Conservation (phyloP, 2,797 vertebrate genomes). For the Ceryle rudis region DNA sequence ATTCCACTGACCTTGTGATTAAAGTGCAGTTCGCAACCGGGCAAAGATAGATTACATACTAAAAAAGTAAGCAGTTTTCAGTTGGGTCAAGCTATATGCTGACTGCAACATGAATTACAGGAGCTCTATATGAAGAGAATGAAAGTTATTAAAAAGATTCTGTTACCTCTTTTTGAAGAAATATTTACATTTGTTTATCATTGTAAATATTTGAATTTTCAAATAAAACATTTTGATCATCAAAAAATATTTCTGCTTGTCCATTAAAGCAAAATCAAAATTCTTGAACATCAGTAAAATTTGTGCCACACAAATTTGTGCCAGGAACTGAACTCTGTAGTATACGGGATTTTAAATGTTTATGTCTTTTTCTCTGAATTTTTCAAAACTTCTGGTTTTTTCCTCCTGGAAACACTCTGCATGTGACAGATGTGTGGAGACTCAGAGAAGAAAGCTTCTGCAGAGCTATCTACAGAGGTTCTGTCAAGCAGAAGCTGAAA, state of each 20-base stretch:
- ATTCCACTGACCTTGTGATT: background rate
- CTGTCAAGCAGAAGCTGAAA: background rate
- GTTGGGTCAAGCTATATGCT: background rate
- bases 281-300: background rate
- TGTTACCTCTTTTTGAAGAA: background rate
- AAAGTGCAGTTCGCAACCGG: background rate
- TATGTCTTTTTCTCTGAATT: background rate
- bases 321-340: background rate
- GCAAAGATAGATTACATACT: background rate
- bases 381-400: background rate
- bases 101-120: background rate
- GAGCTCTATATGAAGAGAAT: background rate
- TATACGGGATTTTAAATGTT: background rate
- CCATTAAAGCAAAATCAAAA: background rate
- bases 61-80: background rate
- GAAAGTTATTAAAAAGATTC: background rate
- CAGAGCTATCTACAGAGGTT: background rate
- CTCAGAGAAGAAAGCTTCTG: background rate
- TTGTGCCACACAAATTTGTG: background rate
- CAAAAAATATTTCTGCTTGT: background rate
- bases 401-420: background rate
- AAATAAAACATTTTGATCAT: background rate
- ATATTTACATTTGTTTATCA: background rate
- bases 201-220: background rate
- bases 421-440: background rate